Conservation (phyloP, 1,140 invertebrate genomes). For the Acromyrmex echinatior region DNA sequence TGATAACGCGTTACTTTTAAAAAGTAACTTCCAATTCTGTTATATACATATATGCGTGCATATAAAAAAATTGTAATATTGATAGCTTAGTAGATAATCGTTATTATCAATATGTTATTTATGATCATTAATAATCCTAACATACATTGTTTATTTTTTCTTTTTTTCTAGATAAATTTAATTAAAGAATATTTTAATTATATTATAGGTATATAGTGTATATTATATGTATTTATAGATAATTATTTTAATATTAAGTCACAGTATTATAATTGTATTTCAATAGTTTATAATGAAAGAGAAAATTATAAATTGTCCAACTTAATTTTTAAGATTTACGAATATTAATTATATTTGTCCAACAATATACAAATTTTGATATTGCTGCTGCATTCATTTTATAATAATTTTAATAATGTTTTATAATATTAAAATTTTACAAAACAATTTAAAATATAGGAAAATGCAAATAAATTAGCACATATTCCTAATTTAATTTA, state of each 20-base stretch:
- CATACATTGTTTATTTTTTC: neutral
- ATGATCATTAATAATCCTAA: neutral
- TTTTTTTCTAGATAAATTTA: neutral
- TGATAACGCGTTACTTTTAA: too few relatives aligned
- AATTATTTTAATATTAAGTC: too few relatives aligned
- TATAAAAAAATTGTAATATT: neutral
- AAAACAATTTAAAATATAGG: neutral
- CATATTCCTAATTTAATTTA: neutral
- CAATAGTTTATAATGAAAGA: too few relatives aligned
- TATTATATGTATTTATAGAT: too few relatives aligned
- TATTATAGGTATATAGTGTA: too few relatives aligned
- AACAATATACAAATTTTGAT: neutral
- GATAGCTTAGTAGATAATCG: neutral
- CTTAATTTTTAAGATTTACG: neutral
- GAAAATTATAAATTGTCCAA: too few relatives aligned
- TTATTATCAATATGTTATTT: neutral
- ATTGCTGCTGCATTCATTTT: neutral
- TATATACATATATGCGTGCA: too few relatives aligned
- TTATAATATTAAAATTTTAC: neutral
- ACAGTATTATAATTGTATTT: too few relatives aligned
- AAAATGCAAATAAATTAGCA: neutral
- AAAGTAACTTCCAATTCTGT: too few relatives aligned
- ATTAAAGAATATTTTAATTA: too few relatives aligned
- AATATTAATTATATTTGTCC: neutral
- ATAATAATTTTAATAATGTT: neutral